These are phyloP conservation scores for Hyla sarda DNA, from an alignment of 2,113 vertebrate species.

Conservation along the genomic window DNA sequence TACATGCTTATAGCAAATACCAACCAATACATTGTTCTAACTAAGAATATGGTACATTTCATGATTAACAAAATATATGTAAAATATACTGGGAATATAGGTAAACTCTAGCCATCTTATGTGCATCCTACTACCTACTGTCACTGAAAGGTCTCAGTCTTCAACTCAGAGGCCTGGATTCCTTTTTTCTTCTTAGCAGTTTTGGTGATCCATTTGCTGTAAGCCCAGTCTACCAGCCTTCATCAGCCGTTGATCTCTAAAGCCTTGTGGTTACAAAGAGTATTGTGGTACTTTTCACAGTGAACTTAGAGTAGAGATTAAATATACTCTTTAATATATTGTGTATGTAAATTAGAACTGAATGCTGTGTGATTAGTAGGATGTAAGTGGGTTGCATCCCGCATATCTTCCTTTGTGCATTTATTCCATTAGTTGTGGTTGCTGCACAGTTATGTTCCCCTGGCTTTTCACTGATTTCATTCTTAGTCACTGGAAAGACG, in stretches of 20 bases:
- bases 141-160: not conserved
- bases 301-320: not conserved
- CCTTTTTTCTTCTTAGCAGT: not conserved
- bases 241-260: not conserved
- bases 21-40: too few species aligned
- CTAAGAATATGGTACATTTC: too few species aligned
- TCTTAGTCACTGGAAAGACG: slow-evolving; percentile 72
- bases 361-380: slow-evolving; percentile 33
- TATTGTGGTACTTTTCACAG: too few species aligned
- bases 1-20: too few species aligned
- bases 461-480: slow-evolving; percentile 70
- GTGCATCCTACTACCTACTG: not conserved
- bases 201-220: too few species aligned
- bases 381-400: slow-evolving; percentile 39
- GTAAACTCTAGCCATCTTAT: too few species aligned
- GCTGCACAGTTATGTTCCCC: slow-evolving; percentile 53
- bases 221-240: not conserved
- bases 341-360: slow-evolving; percentile 30
- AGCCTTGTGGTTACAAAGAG: not conserved
- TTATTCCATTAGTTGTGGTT: slow-evolving; percentile 61
- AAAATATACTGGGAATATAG: too few species aligned
- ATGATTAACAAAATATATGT: too few species aligned
- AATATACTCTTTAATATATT: slow-evolving; percentile 10
- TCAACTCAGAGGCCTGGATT: slow-evolving; percentile 8
- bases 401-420: slow-evolving; percentile 54